phyloP scores from a whole-genome alignment of 2,888 invertebrate genomes.

The Aricia artaxerxes region DNA sequence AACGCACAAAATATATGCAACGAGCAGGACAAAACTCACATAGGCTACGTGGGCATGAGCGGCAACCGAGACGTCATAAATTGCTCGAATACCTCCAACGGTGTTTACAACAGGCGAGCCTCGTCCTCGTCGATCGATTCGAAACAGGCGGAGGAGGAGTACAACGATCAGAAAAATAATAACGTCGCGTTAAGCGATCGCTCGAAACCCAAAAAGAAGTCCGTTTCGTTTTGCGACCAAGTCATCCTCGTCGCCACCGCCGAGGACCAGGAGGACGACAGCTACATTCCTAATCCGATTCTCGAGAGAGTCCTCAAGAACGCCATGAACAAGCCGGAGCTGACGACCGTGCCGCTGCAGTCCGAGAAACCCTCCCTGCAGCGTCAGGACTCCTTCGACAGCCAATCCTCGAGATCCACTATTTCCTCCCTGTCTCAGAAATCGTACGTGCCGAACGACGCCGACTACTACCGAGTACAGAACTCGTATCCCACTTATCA shows the following conservation, averaged over 20 bases:
- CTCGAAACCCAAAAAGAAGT: conserved; percentile 90
- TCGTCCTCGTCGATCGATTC: conserved; percentile 71
- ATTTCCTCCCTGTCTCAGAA: conserved; percentile 74
- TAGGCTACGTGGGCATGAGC: conserved; percentile 68
- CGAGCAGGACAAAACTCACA: conserved; percentile 64
- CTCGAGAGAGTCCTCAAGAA: conserved; percentile 91
- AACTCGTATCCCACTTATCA: conserved; percentile 66
- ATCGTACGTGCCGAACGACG: conserved; percentile 61
- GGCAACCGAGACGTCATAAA: conserved; percentile 73
- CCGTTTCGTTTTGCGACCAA: conserved; percentile 96
- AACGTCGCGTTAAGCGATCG: conserved; percentile 69
- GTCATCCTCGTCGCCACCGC: conserved; percentile 95
- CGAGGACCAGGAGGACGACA: conserved; percentile 94
- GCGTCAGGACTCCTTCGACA: conserved; percentile 75
- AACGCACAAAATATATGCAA: conserved; percentile 52
- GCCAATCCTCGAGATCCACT: conserved; percentile 75
- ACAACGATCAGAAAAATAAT: conserved; percentile 58
- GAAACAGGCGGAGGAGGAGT: conserved; percentile 69
- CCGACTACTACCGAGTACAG: conserved; percentile 67
- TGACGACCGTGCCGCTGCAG: conserved; percentile 75
- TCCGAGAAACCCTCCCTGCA: conserved; percentile 72
- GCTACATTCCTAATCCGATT: conserved; percentile 94
- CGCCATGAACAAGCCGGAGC: conserved; percentile 87
- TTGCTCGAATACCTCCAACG: conserved; percentile 66
- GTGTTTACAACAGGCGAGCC: conserved; percentile 61